Evolutionary conservation across 2,888 invertebrate genomes (phyloP).

Genomic region (Eustalomyia histrio): DNA sequence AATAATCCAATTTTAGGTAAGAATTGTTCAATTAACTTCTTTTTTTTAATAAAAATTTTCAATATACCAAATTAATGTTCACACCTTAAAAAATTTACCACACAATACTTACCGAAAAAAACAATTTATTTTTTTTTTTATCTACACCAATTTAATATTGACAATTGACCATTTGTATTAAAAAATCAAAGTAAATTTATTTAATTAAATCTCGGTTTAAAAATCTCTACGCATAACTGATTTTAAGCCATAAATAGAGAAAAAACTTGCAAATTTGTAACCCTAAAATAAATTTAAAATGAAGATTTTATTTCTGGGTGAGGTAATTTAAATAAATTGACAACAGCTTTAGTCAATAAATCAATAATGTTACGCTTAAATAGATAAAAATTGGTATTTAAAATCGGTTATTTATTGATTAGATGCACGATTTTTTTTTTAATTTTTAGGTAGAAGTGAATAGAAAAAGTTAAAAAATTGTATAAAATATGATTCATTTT

Average conservation of each 20-base stretch:
- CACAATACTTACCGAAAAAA: neutral
- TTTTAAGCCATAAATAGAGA: neutral
- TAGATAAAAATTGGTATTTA: neutral
- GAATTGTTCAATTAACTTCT: too few relatives aligned
- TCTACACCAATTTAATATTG: neutral
- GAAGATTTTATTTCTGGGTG: neutral
- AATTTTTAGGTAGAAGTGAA: too few relatives aligned
- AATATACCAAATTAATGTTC: neutral
- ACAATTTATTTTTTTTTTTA: neutral
- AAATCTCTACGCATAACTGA: neutral
- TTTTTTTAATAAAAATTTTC: neutral
- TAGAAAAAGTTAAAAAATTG: neutral
- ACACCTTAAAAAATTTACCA: neutral
- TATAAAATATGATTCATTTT: neutral
- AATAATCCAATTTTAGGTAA: too few relatives aligned
- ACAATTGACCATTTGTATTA: neutral
- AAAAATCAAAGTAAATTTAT: neutral
- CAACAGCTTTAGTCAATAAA: neutral
- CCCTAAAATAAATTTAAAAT: neutral
- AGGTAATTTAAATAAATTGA: neutral
- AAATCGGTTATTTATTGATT: neutral
- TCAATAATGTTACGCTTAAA: conserved; percentile 1
- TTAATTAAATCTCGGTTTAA: neutral
- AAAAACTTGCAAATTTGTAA: neutral
- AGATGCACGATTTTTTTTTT: too few relatives aligned